These are phyloP conservation scores for Gerosis bhagava DNA, from an alignment of 2,888 invertebrate species.

Conservation along the genomic window DNA sequence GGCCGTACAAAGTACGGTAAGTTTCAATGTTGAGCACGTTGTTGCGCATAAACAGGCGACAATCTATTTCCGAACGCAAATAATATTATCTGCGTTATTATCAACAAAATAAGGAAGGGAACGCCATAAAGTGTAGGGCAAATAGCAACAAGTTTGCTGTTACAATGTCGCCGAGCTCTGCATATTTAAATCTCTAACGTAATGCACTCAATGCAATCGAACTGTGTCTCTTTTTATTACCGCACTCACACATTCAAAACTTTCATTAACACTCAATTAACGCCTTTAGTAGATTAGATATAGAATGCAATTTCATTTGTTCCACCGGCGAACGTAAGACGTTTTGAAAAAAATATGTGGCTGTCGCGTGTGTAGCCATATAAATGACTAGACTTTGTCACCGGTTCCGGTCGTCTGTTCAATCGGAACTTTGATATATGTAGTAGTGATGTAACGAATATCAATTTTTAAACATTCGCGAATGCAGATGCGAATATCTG, in stretches of 20 bases:
- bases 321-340: conserved; percentile 1
- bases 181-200: conserved; percentile 60
- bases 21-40: conserved; percentile 77
- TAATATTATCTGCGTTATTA: conserved; percentile 44
- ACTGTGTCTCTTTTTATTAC: conserved; percentile 51
- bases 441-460: no score
- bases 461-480: no score
- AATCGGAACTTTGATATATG: no score
- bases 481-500: no score
- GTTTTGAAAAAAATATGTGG: conserved; percentile 1
- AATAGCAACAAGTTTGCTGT: conserved; percentile 51
- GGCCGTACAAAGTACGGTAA: conserved; percentile 70
- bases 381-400: no score
- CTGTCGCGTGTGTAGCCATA: conserved; percentile 14
- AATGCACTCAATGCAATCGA: conserved; percentile 54
- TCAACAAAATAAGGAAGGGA: conserved; percentile 61
- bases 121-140: conserved; percentile 43
- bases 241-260: conserved; percentile 39
- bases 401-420: no score
- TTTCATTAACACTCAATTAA: conserved; percentile 7
- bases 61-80: conserved; percentile 28
- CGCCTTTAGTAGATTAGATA: conserved; percentile 6
- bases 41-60: no score
- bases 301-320: conserved; percentile 33
- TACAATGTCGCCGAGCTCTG: conserved; percentile 56